Evolutionary conservation across 2,797 vertebrate species (phyloP), one percentile per base, ranked within the genome.

Genomic region (Channallabes apus): DNA sequence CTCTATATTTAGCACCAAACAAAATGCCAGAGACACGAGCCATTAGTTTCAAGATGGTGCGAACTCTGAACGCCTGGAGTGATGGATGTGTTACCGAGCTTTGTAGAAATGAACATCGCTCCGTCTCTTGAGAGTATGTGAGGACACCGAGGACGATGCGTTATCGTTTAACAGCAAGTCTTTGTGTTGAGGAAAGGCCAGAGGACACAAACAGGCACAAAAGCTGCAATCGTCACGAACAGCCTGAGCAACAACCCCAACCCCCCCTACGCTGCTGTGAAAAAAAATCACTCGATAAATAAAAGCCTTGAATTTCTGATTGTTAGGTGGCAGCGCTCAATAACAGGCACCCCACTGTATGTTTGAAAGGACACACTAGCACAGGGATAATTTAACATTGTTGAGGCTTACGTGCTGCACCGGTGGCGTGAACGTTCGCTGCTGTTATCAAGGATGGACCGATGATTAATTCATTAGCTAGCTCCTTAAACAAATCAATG

Each of bases 221-320:
- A 91, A 92, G 92, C 86, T 67, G 88, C 86, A 82, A 92, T 92
- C 92, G 92, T 92, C 83, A 79, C 22, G 15, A 41, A 35, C 58
- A 78, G 58, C 35, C 76, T 17, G 32, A 61, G 12, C 32, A 61
- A 62, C 2, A 24, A 54, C 22, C 77, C 59, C 3, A 62, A 64
- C 15, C 58, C 35, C 35, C 18, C 59, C 59, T 64, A 64, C 77
- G 1, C 77, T n/a, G 24, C 32, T 46, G 59, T 64, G 59, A 79
- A 79, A 35, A 90, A 35, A 90, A 88, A 87, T 86, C 1, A 72
- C 73, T 87, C 22, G 1, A 24, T 79, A 41, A 79, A 79, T 41
- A 79, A 41, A 91, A 76, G 87, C 89, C 86, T 88, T 84, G 80
- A 90, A 92, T 91, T 83, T 89, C 85, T 84, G 79, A 83, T 89